These are phyloP conservation scores for Brachycybe producta DNA, from an alignment of 2,888 invertebrate genomes.

Conservation along the genomic window DNA sequence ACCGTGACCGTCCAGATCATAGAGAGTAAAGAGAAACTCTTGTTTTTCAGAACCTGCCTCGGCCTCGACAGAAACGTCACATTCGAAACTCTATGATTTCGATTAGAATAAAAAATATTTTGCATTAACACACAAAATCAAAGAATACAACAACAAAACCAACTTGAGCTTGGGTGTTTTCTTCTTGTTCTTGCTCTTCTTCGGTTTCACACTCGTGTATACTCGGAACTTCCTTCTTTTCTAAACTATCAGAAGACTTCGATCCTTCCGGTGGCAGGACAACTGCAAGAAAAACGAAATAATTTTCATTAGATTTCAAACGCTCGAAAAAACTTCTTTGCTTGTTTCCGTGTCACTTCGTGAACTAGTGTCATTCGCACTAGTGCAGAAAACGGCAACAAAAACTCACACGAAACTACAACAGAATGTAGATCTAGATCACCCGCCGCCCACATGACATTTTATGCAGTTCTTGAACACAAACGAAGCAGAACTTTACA, in stretches of 20 bases:
- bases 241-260: background rate
- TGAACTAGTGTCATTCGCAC: too few species aligned
- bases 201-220: background rate
- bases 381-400: too few species aligned
- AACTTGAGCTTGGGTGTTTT: background rate
- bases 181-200: background rate
- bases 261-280: background rate
- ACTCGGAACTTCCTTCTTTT: background rate
- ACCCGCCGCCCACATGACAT: too few species aligned
- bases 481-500: too few species aligned
- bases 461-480: too few species aligned
- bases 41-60: constrained; percentile 44
- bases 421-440: too few species aligned
- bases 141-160: background rate
- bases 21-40: constrained; percentile 65
- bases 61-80: constrained; percentile 72
- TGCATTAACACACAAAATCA: background rate
- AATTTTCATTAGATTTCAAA: too few species aligned
- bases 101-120: background rate
- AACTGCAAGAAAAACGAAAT: background rate
- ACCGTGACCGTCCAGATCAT: constrained; percentile 81
- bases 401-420: too few species aligned
- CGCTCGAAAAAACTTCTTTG: too few species aligned
- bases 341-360: too few species aligned
- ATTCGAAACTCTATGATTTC: constrained; percentile 60